Base-by-base conservation (phyloP, 1,140 invertebrate genomes). In the Papilio machaon region DNA sequence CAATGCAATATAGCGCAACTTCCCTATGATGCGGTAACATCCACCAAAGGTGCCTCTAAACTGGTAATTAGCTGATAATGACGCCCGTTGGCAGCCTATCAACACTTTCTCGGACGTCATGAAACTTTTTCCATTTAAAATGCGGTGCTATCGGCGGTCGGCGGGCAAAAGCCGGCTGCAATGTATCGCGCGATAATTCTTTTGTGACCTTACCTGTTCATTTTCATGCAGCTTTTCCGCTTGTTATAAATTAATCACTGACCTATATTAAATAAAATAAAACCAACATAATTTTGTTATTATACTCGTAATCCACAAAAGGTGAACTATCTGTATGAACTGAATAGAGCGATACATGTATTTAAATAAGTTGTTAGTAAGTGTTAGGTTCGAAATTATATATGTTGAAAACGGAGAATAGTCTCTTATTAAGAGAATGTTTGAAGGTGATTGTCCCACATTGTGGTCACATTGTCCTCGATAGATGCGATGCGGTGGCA, bases 1-100 rank as follows among this genome's bases (percentile, higher is more conserved):
- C 87, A 88, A 80, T 90, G 86, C 86, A 85, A 58, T 82, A 80
- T 35, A 80, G 81, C 81, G 81, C 73, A 78, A 78, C 77, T 79
- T 67, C 54, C 47, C 76, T 46, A 38, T 64, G 77, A 79, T 79
- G 77, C 77, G 77, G 77, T 46, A 79, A 79, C 77, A 79, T 79
- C 60, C 60, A 43, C 77, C n/a, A 43, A 79, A 79, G 81, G 52
- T 74, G 70, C 73, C 74, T 74, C 49, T 46, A 64, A 67, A 47
- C 58, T 8, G 19, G 58, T 23, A 79, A 79, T 64, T 79, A 79
- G 77, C 58, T 64, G 58, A 49, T 79, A 67, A 79, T 79, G 43
- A 79, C 38, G 77, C 58, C 58, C 9, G 38, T 79, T 79, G 77
- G 54, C 77, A 64, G 9, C 35, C 54, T 79, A 79, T 79, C 77